Evolutionary conservation across 2,888 invertebrate genomes (phyloP).

Genomic region (Calameuta filiformis): DNA sequence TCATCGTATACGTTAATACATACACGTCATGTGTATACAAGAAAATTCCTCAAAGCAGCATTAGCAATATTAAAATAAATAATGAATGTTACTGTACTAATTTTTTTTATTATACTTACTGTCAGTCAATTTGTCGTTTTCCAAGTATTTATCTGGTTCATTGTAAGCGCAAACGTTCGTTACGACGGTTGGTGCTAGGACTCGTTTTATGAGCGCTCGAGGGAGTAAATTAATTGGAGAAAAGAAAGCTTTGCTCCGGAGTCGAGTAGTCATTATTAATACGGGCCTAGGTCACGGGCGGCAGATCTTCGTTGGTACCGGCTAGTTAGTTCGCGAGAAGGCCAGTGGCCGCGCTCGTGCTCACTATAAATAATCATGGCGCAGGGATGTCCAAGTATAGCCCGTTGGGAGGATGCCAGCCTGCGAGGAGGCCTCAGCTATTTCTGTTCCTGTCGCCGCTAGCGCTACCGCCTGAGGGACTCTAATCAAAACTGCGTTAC

Average conservation of each 20-base stretch:
- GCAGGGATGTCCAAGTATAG: slow-evolving; percentile 88
- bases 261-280: slow-evolving; percentile 58
- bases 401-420: slow-evolving; percentile 83
- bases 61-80: neutral
- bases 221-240: slow-evolving; percentile 32
- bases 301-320: slow-evolving; percentile 62
- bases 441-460: slow-evolving; percentile 62
- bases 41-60: neutral
- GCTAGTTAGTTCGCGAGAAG: slow-evolving; percentile 70
- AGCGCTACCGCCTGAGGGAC: slow-evolving; percentile 48
- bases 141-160: neutral
- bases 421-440: slow-evolving; percentile 65
- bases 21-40: neutral
- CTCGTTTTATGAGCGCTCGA: slow-evolving; percentile 23
- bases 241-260: slow-evolving; percentile 17
- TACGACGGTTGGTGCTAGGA: neutral
- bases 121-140: neutral
- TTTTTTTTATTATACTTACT: neutral
- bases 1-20: neutral
- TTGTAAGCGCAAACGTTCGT: neutral
- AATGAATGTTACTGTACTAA: neutral
- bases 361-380: slow-evolving; percentile 78
- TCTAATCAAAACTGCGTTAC: slow-evolving; percentile 44
- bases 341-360: slow-evolving; percentile 68
- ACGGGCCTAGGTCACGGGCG: slow-evolving; percentile 70